phyloP scores from a whole-genome alignment of 2,797 vertebrate species.

The Darevskia nairensis region DNA sequence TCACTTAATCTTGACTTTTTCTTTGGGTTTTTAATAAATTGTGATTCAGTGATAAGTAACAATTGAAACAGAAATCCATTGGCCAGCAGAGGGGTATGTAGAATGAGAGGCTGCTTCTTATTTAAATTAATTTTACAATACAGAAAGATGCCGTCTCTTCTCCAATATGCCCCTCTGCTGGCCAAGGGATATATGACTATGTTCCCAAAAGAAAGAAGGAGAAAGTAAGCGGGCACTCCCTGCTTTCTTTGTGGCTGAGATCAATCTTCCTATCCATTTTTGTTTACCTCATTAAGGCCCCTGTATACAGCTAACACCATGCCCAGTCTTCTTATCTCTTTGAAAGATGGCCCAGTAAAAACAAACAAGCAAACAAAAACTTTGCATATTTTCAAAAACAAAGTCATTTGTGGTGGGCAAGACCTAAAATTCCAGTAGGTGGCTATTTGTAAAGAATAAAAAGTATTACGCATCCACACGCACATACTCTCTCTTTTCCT shows the following conservation, averaged over 20 bases:
- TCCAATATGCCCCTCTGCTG: background rate
- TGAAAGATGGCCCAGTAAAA: background rate
- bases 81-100: no score
- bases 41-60: background rate
- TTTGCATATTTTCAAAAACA: background rate
- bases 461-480: conserved; percentile 23
- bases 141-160: background rate
- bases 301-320: background rate
- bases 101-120: no score
- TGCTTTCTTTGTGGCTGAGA: background rate
- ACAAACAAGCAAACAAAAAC: background rate
- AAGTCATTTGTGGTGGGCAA: conserved; percentile 20
- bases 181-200: background rate
- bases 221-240: background rate
- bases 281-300: background rate
- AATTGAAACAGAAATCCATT: background rate
- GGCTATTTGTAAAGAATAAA: conserved; percentile 31
- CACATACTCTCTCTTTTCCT: conserved; percentile 27
- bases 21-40: background rate
- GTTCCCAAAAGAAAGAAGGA: background rate
- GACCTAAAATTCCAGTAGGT: background rate
- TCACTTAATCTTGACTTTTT: background rate
- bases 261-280: background rate
- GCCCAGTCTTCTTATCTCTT: background rate
- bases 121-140: background rate